These are phyloP conservation scores for Aldabrachelys gigantea DNA, from an alignment of 2,113 vertebrate species.

Conservation along the genomic window DNA sequence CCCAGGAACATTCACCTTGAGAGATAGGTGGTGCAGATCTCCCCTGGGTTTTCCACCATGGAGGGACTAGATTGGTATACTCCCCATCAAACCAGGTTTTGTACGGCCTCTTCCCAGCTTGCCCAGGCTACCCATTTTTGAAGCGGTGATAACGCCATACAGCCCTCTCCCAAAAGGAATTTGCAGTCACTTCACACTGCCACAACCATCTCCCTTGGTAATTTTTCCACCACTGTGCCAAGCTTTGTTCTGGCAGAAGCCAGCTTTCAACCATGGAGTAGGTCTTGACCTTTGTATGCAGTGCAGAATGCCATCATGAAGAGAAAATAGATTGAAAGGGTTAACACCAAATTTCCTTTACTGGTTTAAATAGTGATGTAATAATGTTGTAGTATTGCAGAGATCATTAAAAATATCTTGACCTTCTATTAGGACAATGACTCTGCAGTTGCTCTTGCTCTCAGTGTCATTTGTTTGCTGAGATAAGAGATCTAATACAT, in stretches of 20 bases:
- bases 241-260: constrained; percentile 28
- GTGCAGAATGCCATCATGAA: not conserved
- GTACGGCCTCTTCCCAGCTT: not conserved
- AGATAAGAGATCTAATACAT: constrained; percentile 86
- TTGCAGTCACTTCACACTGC: not conserved
- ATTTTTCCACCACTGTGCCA: not conserved
- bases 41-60: not conserved
- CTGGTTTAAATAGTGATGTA: constrained; percentile 17
- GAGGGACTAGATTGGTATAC: not conserved
- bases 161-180: not conserved
- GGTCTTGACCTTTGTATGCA: not conserved
- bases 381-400: not conserved
- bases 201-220: not conserved
- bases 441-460: constrained; percentile 75
- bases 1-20: not conserved
- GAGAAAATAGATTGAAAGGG: not conserved
- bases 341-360: not conserved
- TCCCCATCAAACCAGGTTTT: not conserved
- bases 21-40: not conserved
- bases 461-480: constrained; percentile 86
- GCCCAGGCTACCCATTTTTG: not conserved
- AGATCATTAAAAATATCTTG: constrained; percentile 52
- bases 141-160: not conserved
- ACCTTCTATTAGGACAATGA: constrained; percentile 83
- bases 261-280: not conserved